Conservation (phyloP, 2,888 invertebrate genomes). For the Drosophila neotestacea region DNA sequence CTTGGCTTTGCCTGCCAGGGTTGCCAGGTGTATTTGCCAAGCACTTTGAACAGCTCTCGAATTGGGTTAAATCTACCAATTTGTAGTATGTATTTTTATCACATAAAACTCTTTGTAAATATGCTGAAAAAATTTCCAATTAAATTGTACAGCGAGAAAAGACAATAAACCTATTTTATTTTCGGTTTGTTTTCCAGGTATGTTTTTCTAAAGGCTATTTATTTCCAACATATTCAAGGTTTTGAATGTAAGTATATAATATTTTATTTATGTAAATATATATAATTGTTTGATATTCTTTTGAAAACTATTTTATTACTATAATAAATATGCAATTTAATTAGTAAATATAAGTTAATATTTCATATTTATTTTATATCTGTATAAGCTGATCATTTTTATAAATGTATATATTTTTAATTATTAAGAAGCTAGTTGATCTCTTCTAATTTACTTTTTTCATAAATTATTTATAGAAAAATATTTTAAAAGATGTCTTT, state of each 20-base stretch:
- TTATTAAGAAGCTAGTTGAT: too few species aligned
- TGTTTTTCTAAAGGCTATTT: too few species aligned
- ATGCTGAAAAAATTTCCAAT: neutral
- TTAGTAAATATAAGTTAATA: neutral
- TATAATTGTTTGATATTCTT: too few species aligned
- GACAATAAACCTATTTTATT: neutral
- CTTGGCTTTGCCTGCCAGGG: slow-evolving; percentile 26
- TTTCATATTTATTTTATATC: neutral
- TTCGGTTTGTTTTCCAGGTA: too few species aligned
- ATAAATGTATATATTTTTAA: too few species aligned
- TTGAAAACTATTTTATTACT: too few species aligned
- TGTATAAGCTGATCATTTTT: too few species aligned
- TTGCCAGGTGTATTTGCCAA: slow-evolving; percentile 56
- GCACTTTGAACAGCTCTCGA: slow-evolving; percentile 27
- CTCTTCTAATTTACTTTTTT: too few species aligned
- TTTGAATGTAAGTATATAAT: neutral
- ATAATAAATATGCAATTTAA: too few species aligned
- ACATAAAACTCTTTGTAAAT: slow-evolving; percentile 5
- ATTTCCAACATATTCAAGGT: too few species aligned
- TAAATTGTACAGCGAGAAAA: neutral
- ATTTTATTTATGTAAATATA: neutral
- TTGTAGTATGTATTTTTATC: slow-evolving; percentile 8
- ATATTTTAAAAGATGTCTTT: too few species aligned
- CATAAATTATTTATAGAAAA: too few species aligned
- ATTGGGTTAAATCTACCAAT: slow-evolving; percentile 6